Conservation (phyloP, 1,140 invertebrate species). For the Aleiodes sp. region DNA sequence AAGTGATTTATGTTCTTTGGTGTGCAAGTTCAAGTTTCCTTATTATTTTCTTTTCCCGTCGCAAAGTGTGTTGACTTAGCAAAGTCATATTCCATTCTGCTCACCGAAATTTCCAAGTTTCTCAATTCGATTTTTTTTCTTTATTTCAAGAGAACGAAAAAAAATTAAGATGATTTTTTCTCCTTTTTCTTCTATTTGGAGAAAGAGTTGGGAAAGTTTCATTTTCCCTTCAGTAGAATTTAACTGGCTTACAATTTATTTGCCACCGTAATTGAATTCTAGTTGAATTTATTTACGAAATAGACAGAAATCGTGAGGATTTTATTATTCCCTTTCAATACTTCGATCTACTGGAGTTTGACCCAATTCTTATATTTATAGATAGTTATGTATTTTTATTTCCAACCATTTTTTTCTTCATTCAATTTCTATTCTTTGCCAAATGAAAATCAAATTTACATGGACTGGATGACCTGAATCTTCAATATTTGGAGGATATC, state of each 20-base stretch:
- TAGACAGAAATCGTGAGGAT: not conserved
- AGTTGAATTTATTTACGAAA: not conserved
- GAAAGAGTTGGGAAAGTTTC: too few relatives aligned
- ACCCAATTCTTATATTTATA: not conserved
- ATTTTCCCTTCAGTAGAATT: not conserved
- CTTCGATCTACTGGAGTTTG: not conserved
- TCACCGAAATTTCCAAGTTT: not conserved
- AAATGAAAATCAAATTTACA: too few relatives aligned
- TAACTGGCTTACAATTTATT: not conserved
- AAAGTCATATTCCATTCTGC: conserved; percentile 4
- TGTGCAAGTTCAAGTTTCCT: not conserved
- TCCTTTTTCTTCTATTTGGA: too few relatives aligned
- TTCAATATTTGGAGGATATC: too few relatives aligned
- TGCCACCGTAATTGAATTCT: not conserved
- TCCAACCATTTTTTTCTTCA: too few relatives aligned
- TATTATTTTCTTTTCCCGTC: not conserved
- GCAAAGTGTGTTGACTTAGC: not conserved
- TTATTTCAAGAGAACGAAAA: not conserved
- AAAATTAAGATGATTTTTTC: too few relatives aligned
- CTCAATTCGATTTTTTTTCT: not conserved
- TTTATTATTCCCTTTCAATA: not conserved
- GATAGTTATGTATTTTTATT: too few relatives aligned
- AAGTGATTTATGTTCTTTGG: not conserved
- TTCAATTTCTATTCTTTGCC: too few relatives aligned
- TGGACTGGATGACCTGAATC: too few relatives aligned